Evolutionary conservation across 2,888 invertebrate genomes (phyloP).

Genomic region (Lithophane semibrunnea): DNA sequence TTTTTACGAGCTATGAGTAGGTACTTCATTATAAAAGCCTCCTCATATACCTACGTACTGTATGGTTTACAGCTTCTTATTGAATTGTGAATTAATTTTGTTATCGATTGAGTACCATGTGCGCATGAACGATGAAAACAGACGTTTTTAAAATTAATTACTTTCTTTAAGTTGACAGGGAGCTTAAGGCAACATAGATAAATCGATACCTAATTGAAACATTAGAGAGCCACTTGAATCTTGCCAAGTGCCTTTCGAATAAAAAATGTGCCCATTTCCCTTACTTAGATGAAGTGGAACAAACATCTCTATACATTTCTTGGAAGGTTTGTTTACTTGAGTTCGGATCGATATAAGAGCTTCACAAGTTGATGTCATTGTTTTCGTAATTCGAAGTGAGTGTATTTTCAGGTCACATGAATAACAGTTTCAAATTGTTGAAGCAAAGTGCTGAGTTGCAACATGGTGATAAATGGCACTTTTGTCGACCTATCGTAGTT

Average conservation of each 20-base stretch:
- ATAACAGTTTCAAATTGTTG: conserved; percentile 42
- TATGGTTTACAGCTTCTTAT: not conserved
- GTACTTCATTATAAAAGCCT: not conserved
- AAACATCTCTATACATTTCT: conserved; percentile 25
- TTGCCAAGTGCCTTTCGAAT: conserved; percentile 15
- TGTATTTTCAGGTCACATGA: conserved; percentile 42
- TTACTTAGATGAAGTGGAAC: conserved; percentile 18
- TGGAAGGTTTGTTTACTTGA: conserved; percentile 25
- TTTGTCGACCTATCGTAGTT: conserved; percentile 21
- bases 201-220: conserved; percentile 18
- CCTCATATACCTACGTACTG: not conserved
- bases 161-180: not conserved
- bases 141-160: not conserved
- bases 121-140: not conserved
- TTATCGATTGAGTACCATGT: not conserved
- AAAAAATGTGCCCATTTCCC: conserved; percentile 17
- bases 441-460: conserved; percentile 38
- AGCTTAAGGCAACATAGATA: not conserved
- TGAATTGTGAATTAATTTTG: conserved; percentile 1
- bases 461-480: conserved; percentile 40
- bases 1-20: not conserved
- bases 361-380: conserved; percentile 51
- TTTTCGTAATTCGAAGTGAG: conserved; percentile 44
- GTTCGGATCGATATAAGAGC: conserved; percentile 51
- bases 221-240: conserved; percentile 20